phyloP scores from a whole-genome alignment of 2,113 vertebrate species.

The Cyprinodon tularosa region DNA sequence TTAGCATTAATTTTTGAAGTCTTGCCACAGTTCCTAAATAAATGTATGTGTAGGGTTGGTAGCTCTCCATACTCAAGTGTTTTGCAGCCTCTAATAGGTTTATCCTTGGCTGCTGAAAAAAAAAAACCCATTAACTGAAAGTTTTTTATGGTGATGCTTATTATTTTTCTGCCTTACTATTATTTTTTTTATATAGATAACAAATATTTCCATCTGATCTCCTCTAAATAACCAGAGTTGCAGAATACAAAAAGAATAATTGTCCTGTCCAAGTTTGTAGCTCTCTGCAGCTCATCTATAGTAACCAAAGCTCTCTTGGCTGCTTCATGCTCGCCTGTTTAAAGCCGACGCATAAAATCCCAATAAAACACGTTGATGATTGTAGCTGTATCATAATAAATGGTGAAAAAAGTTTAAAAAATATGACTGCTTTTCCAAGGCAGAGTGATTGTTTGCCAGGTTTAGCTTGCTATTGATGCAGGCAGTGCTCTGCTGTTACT shows the following conservation, averaged over 20 bases:
- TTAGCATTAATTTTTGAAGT: not conserved
- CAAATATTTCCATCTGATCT: no score
- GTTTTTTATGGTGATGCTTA: no score
- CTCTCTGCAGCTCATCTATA: no score
- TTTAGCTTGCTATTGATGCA: conserved; percentile 28
- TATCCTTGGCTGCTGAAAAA: no score
- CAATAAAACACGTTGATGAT: not conserved
- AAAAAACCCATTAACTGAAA: no score
- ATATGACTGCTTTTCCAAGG: not conserved
- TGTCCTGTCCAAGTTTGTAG: no score
- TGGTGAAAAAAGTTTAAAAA: not conserved
- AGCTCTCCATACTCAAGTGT: not conserved
- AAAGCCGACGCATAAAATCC: not conserved
- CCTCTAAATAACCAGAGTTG: no score
- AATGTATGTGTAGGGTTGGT: not conserved
- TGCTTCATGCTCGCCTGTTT: no score
- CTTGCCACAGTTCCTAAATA: not conserved
- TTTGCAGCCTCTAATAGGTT: not conserved
- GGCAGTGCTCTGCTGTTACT: conserved; percentile 2
- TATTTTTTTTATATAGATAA: no score
- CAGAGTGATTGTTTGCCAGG: conserved; percentile 13
- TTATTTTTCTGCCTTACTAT: no score
- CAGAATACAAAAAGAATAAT: no score
- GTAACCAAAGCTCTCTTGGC: no score
- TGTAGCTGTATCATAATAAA: not conserved